A percentile compares a stretch with the other conserved stretches of the same genome.
phyloP scores from a whole-genome alignment of 1,140 invertebrate species.

The Trichonephila clavipes region DNA sequence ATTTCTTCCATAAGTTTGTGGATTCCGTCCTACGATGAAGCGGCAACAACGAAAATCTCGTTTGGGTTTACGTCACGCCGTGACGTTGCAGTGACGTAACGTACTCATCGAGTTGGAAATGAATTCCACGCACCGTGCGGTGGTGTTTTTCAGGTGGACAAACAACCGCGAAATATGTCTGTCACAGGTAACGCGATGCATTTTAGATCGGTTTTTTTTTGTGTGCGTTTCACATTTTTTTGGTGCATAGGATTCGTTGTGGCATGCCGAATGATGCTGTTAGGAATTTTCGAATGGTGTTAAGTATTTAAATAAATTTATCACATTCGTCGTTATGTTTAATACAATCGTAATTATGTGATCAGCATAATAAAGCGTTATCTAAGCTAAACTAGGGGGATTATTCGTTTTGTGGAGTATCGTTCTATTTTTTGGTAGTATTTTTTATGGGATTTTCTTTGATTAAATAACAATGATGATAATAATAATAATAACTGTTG shows the following conservation, averaged over 20 bases:
- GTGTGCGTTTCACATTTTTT: background rate
- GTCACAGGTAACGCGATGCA: background rate
- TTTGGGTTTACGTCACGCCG: background rate
- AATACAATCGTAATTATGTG: too few species aligned
- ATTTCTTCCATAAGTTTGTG: background rate
- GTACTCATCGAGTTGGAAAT: background rate
- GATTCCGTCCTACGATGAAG: slow-evolving; percentile 14
- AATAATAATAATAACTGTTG: too few species aligned
- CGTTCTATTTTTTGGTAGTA: too few species aligned
- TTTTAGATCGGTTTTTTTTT: background rate
- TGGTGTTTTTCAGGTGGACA: slow-evolving; percentile 6
- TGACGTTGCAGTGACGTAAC: background rate
- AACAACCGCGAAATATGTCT: background rate
- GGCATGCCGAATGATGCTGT: background rate
- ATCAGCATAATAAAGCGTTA: too few species aligned
- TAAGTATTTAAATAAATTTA: background rate
- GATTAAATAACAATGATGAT: too few species aligned
- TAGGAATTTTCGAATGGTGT: background rate
- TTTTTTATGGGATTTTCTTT: too few species aligned
- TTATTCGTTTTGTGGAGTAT: too few species aligned
- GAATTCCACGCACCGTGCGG: slow-evolving; percentile 20
- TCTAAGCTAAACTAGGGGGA: too few species aligned
- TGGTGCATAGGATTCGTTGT: background rate
- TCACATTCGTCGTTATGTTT: background rate
- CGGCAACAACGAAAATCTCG: slow-evolving; percentile 40